Evolutionary conservation across 1,140 invertebrate species (phyloP).

Genomic region (Drosophila pruinosa): DNA sequence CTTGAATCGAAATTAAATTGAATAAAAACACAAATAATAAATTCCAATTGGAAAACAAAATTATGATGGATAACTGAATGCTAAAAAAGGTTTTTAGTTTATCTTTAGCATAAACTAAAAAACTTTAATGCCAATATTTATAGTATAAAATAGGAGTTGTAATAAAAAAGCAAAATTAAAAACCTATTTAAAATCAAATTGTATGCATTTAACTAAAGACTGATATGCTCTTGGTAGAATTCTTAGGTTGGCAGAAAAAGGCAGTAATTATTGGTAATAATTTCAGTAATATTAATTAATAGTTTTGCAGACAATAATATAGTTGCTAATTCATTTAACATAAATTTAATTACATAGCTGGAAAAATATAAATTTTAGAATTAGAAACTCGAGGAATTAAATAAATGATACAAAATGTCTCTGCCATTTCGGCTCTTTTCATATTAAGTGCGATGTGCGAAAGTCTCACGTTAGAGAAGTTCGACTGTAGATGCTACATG

Average conservation of each 20-base stretch:
- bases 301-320: neutral
- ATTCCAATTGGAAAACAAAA: neutral
- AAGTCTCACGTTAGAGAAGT: neutral
- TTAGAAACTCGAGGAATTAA: neutral
- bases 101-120: neutral
- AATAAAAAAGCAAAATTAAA: neutral
- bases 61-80: neutral
- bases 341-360: neutral
- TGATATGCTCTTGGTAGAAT: too few species aligned
- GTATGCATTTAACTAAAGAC: too few species aligned
- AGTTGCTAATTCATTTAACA: neutral
- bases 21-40: neutral
- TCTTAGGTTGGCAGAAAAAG: too few species aligned
- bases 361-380: too few species aligned
- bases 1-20: neutral
- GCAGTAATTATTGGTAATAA: too few species aligned
- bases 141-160: too few species aligned
- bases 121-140: neutral
- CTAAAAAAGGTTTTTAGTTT: neutral
- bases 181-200: neutral
- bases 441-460: neutral
- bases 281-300: too few species aligned
- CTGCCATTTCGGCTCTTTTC: neutral
- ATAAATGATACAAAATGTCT: neutral
- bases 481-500: neutral